These are phyloP conservation scores for Bettongia penicillata DNA, from an alignment of 2,113 vertebrate species.

Conservation along the genomic window DNA sequence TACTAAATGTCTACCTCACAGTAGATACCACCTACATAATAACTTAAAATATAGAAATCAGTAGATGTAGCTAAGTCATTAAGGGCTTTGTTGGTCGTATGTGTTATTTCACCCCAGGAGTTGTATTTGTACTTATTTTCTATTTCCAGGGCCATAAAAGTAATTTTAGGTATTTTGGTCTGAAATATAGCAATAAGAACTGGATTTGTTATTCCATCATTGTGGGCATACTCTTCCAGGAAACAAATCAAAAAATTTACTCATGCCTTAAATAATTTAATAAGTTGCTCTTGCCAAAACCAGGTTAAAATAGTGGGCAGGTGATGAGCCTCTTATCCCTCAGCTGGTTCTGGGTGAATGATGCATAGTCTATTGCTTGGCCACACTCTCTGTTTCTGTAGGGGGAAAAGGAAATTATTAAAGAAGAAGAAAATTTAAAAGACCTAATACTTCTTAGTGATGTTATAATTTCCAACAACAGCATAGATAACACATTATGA, in stretches of 20 bases:
- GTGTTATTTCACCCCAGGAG: constrained; percentile 25
- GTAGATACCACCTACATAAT: constrained; percentile 56
- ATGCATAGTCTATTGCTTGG: too few species aligned
- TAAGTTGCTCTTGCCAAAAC: neutral
- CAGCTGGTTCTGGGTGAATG: neutral
- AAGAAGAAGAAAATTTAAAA: constrained; percentile 54
- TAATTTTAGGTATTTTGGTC: constrained; percentile 37
- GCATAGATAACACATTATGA: constrained; percentile 25
- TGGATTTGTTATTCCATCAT: neutral
- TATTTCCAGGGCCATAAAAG: constrained; percentile 51
- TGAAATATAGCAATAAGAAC: constrained; percentile 22
- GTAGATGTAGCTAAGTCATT: constrained; percentile 61
- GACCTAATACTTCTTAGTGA: constrained; percentile 14
- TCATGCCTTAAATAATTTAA: neutral
- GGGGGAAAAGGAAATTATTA: constrained; percentile 35
- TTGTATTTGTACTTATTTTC: constrained; percentile 56
- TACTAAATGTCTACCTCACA: constrained; percentile 51
- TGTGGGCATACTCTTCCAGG: neutral
- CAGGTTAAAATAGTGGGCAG: neutral
- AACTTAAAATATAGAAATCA: constrained; percentile 41
- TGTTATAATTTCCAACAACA: constrained; percentile 19
- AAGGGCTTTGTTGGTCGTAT: constrained; percentile 47
- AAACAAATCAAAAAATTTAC: neutral
- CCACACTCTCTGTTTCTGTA: neutral
- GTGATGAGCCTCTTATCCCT: neutral